Evolutionary conservation across 2,888 invertebrate genomes (phyloP), one percentile per base, ranked within the genome.

Genomic region (Amblyteles armatorius): DNA sequence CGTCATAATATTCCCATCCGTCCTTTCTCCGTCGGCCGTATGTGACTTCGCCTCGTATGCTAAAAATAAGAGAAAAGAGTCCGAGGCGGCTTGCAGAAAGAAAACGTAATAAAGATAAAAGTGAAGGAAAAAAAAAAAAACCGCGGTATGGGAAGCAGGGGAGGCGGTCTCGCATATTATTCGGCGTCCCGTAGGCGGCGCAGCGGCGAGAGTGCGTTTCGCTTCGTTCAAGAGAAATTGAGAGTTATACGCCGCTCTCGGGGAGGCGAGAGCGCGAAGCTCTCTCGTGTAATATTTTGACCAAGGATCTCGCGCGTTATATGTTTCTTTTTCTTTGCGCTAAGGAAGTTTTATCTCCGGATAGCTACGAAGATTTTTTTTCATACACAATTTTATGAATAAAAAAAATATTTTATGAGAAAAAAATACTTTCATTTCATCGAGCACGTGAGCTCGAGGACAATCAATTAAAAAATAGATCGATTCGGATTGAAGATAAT

Each of bases 191-290:
- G 71, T 73, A 77, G 82, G 80, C 84, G 71, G 79, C n/a, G 44
- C 60, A 26, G 44, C 63, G 26, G 22, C 26, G 52, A 77, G 50
- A 65, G 9, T 67, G 80, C 68, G 69, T 84, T 80, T 80, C 71
- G 57, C 77, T 81, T 81, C 60, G 67, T 65, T 50, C 72, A 73
- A 73, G 77, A 80, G 77, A 84, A 84, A 81, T 84, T 84, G 80
- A 80, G 84, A 84, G 77, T 84, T 73, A 72, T 67, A 26, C 44
- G 55, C 40, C 77, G 67, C 48, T 60, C 55, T 74, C 77, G 74
- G 48, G 33, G 40, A 68, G 80, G 72, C 80, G 77, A 71, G 33
- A 29, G 76, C 60, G 40, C 7, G 57, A 76, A 84, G 55, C 19
- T 50, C 48, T 67, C 71, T 11, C 33, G 48, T 55, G 71, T 52